Evolutionary conservation across 2,888 invertebrate species (phyloP), one percentile per base, ranked within the genome.

Genomic region (Blastobasis lacticolella): DNA sequence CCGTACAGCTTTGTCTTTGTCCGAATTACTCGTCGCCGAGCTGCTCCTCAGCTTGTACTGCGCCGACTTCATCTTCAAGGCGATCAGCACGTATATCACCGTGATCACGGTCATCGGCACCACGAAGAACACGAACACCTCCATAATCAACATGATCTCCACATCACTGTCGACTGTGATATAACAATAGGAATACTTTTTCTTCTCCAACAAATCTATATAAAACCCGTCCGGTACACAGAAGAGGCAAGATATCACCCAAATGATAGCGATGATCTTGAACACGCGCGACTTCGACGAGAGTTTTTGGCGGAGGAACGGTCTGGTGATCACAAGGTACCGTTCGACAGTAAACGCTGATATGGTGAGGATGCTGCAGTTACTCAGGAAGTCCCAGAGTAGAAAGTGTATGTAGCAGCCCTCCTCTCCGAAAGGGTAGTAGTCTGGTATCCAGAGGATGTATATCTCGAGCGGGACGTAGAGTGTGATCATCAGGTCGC

Each of bases 281-380:
- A 94, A 90, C 9, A 95, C 95, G 36, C 97, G 90, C 42, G 93
- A 92, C 49, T 95, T 89, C 53, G 94, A 92, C 0, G 94, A 92
- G 75, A 95, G 90, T 40, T 93, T 94, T 73, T 95, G 95, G 0
- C 93, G 90, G 10, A 92, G 80, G 69, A 97, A 94, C 0, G 97
- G 97, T 77, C 93, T 93, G 53, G 94, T 94, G 49, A 96, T 94
- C 5, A 95, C 95, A 9, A 95, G 90, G 73, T 95, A 97, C 42
- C 97, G 90, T 76, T 97, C 97, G 8, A 96, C 90, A 0, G 94
- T 96, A 73, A 97, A 96, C 0, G 95, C 95, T 0, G 95, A 94
- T 57, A 97, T 97, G 2, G 93, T 94, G 37, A 94, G 83, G 0
- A 96, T 93, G 5, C 95, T 95, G 7, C 94, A 94, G 71, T 94